A percentile compares a stretch with the other conserved stretches of the same genome.
These are phyloP conservation scores for Babylonia areolata DNA, from an alignment of 1,140 invertebrate genomes.

Conservation along the genomic window DNA sequence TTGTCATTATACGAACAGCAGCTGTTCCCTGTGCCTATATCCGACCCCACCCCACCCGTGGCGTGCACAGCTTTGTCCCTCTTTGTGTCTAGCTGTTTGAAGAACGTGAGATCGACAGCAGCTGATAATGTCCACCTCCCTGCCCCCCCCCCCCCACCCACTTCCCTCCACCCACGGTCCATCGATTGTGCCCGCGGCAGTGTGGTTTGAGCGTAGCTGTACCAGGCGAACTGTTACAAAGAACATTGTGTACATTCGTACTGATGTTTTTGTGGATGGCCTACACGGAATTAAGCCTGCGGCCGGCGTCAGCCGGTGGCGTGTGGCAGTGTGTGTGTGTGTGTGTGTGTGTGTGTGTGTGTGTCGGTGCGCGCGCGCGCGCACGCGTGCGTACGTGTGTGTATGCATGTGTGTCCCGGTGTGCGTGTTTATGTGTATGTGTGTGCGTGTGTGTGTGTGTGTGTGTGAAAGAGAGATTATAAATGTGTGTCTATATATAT, in stretches of 20 bases:
- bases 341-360: conserved; percentile 11
- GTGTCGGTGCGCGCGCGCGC: not conserved
- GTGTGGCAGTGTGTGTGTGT: not conserved
- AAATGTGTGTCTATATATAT: too few species aligned
- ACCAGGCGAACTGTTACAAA: too few species aligned
- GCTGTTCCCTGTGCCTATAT: not conserved
- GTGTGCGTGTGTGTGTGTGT: conserved; percentile 34
- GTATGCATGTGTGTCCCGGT: not conserved
- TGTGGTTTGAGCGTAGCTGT: too few species aligned
- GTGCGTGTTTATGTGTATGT: not conserved
- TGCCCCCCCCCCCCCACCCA: too few species aligned
- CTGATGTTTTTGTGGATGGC: too few species aligned
- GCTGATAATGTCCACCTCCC: too few species aligned
- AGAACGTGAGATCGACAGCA: not conserved
- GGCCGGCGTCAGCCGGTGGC: too few species aligned
- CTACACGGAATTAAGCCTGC: too few species aligned
- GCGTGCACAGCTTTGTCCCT: not conserved
- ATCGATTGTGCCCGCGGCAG: too few species aligned
- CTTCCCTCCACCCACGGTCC: too few species aligned
- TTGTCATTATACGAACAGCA: not conserved
- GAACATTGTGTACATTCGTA: too few species aligned
- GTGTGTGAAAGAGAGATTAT: too few species aligned
- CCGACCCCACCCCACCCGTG: not conserved
- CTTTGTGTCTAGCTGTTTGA: not conserved
- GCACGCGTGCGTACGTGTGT: not conserved